Conservation (phyloP, 2,888 invertebrate species). For the Molanna angustata region DNA sequence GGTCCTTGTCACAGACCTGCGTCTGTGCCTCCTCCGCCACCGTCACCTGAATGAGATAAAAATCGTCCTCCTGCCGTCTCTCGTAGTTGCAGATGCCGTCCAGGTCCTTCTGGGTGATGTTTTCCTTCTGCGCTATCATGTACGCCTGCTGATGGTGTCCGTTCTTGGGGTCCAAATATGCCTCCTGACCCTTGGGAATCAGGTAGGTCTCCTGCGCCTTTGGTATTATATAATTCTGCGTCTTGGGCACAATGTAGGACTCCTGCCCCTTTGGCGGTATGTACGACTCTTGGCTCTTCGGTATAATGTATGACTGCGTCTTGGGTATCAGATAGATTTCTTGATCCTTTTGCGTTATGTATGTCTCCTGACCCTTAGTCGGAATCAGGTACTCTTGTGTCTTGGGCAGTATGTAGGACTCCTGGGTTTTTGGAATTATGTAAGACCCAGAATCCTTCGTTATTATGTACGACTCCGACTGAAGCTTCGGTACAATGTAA, state of each 20-base stretch:
- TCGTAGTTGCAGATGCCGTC: constrained; percentile 19
- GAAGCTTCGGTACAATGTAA: constrained; percentile 13
- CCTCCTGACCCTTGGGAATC: constrained; percentile 13
- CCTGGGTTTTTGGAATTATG: constrained; percentile 16
- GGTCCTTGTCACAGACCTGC: constrained; percentile 11
- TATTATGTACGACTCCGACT: constrained; percentile 12
- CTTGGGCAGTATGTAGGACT: constrained; percentile 14
- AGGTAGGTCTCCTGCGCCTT: constrained; percentile 13
- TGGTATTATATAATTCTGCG: constrained; percentile 16
- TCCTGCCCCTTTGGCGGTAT: constrained; percentile 13
- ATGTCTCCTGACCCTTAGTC: constrained; percentile 17
- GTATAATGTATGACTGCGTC: constrained; percentile 16
- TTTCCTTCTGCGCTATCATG: constrained; percentile 12
- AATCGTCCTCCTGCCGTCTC: constrained; percentile 17
- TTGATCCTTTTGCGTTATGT: constrained; percentile 15
- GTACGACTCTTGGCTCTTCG: constrained; percentile 14
- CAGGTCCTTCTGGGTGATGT: constrained; percentile 17
- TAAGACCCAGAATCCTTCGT: constrained; percentile 12
- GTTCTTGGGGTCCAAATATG: constrained; percentile 7
- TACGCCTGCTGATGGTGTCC: constrained; percentile 3
- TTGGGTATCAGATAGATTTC: constrained; percentile 18
- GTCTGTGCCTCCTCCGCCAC: constrained; percentile 16
- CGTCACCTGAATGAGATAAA: constrained; percentile 21
- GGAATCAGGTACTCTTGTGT: constrained; percentile 16
- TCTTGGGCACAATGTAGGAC: constrained; percentile 16